These are phyloP conservation scores for Eira barbara DNA, from an alignment of 2,113 vertebrate genomes.

Conservation along the genomic window DNA sequence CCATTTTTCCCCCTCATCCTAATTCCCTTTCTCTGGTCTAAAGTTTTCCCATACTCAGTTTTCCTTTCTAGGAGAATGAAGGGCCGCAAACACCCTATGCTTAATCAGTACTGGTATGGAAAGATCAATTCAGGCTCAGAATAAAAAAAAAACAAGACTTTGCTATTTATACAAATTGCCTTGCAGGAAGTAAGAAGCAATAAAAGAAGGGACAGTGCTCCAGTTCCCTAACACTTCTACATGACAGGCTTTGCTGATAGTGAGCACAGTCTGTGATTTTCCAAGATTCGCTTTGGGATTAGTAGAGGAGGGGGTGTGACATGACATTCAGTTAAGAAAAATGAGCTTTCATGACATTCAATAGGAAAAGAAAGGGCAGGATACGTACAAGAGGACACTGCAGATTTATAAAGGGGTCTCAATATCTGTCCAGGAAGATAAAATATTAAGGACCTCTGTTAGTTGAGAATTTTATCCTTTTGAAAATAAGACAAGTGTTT, in stretches of 20 bases:
- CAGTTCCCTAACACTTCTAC: background rate
- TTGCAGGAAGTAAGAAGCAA: background rate
- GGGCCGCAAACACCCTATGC: too few species aligned
- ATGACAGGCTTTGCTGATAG: background rate
- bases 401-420: background rate
- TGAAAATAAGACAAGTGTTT: background rate
- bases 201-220: background rate
- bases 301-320: background rate
- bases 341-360: background rate
- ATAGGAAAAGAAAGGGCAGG: background rate
- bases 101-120: background rate
- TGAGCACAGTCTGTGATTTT: background rate
- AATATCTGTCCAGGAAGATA: background rate
- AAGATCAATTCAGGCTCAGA: constrained; percentile 10
- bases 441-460: background rate
- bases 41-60: background rate
- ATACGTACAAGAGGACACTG: background rate
- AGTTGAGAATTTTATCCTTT: background rate
- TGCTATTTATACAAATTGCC: background rate
- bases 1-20: background rate
- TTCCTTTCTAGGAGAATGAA: background rate
- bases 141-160: constrained; percentile 5
- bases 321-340: background rate
- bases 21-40: background rate
- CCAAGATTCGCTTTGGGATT: background rate